Evolutionary conservation across 2,888 invertebrate genomes (phyloP), one percentile per base, ranked within the genome.

Genomic region (Malthinus flaveolus): DNA sequence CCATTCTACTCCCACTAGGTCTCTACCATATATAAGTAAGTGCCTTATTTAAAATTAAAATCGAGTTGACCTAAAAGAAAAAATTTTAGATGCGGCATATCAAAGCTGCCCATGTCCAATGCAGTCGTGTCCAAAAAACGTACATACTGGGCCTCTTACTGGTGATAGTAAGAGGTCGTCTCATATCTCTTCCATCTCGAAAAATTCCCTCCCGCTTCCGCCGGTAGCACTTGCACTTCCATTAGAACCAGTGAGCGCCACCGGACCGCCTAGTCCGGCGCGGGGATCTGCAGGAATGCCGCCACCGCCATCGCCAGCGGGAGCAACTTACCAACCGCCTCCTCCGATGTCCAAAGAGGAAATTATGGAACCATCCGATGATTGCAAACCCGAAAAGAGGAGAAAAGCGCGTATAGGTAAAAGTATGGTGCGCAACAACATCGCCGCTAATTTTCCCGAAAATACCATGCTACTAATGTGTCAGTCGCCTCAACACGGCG

Each of bases 91-190:
- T 77, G 78, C 78, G 75, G 82, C 87, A 78, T 83, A 87, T 78
- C 85, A 84, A 74, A 84, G 85, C 81, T 93, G 93, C 81, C 91
- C 93, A 74, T 93, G 93, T 85, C 91, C 93, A 83, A 87, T 92
- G 85, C 91, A 91, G 84, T 88, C 92, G 87, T 93, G 92, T 93
- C 91, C 93, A 93, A 93, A 93, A 94, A 94, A 94, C 93, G 93
- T 90, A 89, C 91, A 87, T 92, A 92, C 93, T 93, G 93, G 93
- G 88, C 93, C 93, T 91, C 93, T 91, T 93, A 92, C 91, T 93
- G 93, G 93, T 91, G 91, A 91, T 88, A 88, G 89, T 89, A 92
- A 91, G 86, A 82, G 79, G 79, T 79, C 79, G 72, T 75, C 55
- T 55, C 59, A 75, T 69, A 75, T 77, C 64, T 68, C 74, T 59